Evolutionary conservation across 2,888 invertebrate genomes (phyloP).

Genomic region (Clanis bilineata): DNA sequence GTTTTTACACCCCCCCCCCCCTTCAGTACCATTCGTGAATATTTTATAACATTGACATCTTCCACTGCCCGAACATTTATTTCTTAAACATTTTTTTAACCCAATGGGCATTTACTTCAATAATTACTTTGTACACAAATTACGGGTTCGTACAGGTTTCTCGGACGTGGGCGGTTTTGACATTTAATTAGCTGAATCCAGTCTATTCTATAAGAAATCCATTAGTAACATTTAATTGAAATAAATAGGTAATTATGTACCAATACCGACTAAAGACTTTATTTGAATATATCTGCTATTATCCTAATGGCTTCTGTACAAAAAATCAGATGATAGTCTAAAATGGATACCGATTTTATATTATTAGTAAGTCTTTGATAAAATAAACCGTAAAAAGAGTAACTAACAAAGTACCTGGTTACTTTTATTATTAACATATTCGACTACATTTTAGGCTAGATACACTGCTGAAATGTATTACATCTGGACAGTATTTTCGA

Average conservation of each 20-base stretch:
- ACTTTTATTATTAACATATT: no score
- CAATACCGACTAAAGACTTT: no score
- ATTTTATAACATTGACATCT: neutral
- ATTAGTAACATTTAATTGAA: neutral
- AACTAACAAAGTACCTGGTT: no score
- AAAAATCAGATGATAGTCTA: neutral
- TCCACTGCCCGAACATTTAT: neutral
- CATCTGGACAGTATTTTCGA: no score
- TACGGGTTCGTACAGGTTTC: neutral
- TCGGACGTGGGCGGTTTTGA: no score
- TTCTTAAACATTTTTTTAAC: neutral
- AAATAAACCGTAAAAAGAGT: no score
- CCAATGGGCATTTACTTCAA: neutral
- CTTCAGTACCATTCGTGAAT: constrained; percentile 12
- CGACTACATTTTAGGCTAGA: no score
- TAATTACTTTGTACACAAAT: neutral
- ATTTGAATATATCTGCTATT: no score
- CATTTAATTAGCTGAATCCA: neutral
- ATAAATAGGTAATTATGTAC: neutral
- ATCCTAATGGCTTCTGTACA: neutral
- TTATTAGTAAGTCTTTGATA: no score
- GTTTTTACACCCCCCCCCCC: neutral
- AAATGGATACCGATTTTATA: no score
- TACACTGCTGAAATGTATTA: no score
- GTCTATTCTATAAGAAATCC: neutral